Base-by-base conservation (phyloP, 1,140 invertebrate species). In the Sycobia sp. region DNA sequence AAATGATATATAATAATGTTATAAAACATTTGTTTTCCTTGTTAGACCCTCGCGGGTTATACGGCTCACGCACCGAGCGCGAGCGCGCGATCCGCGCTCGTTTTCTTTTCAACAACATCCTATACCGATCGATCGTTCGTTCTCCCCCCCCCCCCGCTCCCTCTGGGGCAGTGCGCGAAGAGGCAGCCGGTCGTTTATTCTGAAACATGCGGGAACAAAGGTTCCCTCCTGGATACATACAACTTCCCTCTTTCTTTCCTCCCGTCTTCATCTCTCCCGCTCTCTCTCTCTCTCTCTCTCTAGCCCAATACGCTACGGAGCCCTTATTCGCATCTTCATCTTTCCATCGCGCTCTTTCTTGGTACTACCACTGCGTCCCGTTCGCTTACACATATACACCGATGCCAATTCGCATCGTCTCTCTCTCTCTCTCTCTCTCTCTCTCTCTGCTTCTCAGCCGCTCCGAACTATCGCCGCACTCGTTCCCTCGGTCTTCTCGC, bases 121-220 rank as follows among this genome's bases (percentile, higher is more conserved):
- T 32, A 47, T 46, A 54, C 29, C 29, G 43, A 54, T 54, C 50
- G 41, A 62, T 62, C 50, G 41, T 54, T 62, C 29, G 27, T 34
- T 46, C 39, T 61, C 38, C 20, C 7, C 41, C 62, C 27, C 44
- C 32, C 41, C 59, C 57, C 54, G 54, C 49, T n/a, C n/a, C n/a
- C n/a, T n/a, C n/a, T n/a, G n/a, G n/a, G 50, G 61, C 14, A 49
- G 53, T 62, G 61, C 16, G 60, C 62, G 63, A 36, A 38, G 56
- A 47, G 34, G 65, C 63, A 65, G 66, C 64, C 72, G 67, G 67
- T 72, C 74, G 77, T 78, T 76, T 77, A 78, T 78, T 77, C 73
- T 68, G 70, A 74, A 75, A 76, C 73, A 75, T 70, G n/a, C n/a
- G 70, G 68, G 72, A 77, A 78, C 76, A 77, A 78, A 77, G 75